A percentile compares a stretch with the other conserved stretches of the same genome.
These are phyloP conservation scores for Leptogaster cylindrica DNA, from an alignment of 2,888 invertebrate genomes.

Conservation along the genomic window DNA sequence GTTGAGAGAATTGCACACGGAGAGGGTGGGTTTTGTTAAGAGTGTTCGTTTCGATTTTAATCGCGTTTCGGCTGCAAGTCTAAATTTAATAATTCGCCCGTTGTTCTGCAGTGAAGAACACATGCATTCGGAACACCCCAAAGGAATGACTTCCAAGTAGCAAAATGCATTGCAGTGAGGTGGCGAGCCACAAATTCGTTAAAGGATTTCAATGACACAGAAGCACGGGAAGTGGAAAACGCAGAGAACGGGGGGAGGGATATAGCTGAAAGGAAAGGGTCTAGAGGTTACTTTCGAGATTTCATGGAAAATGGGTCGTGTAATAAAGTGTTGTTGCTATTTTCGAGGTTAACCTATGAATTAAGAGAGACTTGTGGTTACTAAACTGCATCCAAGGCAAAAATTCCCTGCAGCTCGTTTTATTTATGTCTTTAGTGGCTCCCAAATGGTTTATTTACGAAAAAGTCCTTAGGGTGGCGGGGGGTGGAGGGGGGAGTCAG, in stretches of 20 bases:
- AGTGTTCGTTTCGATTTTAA: background rate
- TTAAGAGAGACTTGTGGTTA: slow-evolving; percentile 20
- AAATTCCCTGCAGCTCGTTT: slow-evolving; percentile 1
- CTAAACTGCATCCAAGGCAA: slow-evolving; percentile 25
- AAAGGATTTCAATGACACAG: slow-evolving; percentile 29
- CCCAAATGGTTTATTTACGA: background rate
- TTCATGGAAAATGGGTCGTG: slow-evolving; percentile 22
- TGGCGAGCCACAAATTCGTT: slow-evolving; percentile 12
- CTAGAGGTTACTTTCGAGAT: slow-evolving; percentile 1
- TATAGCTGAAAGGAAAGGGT: too few species aligned
- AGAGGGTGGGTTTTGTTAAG: too few species aligned
- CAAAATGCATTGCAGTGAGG: slow-evolving; percentile 16
- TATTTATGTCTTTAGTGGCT: slow-evolving; percentile 15
- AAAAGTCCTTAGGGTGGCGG: too few species aligned
- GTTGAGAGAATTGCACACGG: too few species aligned
- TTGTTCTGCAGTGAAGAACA: slow-evolving; percentile 3
- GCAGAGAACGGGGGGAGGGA: too few species aligned
- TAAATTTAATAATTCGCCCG: slow-evolving; percentile 24
- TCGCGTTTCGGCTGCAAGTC: background rate
- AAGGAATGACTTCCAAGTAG: slow-evolving; percentile 12
- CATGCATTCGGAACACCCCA: background rate
- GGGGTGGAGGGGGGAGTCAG: too few species aligned
- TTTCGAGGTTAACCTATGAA: slow-evolving; percentile 26
- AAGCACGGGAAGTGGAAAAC: background rate
- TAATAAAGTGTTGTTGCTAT: slow-evolving; percentile 23